Percentiles rank a stretch among this genome's conserved stretches.
phyloP scores from a whole-genome alignment of 1,140 invertebrate genomes.

The Papilio polyxenes region DNA sequence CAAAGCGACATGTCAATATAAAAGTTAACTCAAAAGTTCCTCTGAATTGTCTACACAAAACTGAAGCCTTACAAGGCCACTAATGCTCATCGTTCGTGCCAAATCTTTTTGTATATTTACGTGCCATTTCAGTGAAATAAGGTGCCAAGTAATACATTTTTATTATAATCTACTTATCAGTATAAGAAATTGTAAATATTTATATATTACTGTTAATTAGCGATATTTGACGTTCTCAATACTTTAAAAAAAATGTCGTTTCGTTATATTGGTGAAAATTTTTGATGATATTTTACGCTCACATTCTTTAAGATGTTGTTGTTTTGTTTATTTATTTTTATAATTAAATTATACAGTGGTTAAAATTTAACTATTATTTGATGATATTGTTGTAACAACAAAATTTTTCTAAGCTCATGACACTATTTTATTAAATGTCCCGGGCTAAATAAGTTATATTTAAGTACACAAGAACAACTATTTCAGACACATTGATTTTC shows the following conservation, averaged over 20 bases:
- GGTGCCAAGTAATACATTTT: slow-evolving; percentile 22
- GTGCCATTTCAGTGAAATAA: slow-evolving; percentile 23
- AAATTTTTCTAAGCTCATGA: background rate
- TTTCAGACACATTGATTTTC: background rate
- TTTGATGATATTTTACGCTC: too few species aligned
- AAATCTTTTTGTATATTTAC: slow-evolving; percentile 1
- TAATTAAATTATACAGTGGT: slow-evolving; percentile 4
- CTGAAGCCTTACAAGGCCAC: background rate
- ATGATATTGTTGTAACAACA: background rate
- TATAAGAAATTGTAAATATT: slow-evolving; percentile 29
- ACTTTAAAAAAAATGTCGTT: background rate
- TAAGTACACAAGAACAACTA: background rate
- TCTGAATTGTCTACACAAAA: slow-evolving; percentile 18
- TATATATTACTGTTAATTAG: background rate
- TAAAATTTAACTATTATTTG: background rate
- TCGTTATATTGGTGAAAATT: background rate
- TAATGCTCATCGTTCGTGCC: slow-evolving; percentile 35
- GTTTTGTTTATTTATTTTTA: slow-evolving; percentile 7
- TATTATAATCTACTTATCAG: background rate
- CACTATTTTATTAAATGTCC: background rate
- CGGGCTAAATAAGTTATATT: background rate
- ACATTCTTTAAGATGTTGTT: slow-evolving; percentile 30
- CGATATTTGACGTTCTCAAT: slow-evolving; percentile 8
- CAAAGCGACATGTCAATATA: too few species aligned
- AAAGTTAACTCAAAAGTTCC: slow-evolving; percentile 33